Base-by-base conservation (phyloP, 2,797 vertebrate species). In the Ctenochaetus hawaiiensis region DNA sequence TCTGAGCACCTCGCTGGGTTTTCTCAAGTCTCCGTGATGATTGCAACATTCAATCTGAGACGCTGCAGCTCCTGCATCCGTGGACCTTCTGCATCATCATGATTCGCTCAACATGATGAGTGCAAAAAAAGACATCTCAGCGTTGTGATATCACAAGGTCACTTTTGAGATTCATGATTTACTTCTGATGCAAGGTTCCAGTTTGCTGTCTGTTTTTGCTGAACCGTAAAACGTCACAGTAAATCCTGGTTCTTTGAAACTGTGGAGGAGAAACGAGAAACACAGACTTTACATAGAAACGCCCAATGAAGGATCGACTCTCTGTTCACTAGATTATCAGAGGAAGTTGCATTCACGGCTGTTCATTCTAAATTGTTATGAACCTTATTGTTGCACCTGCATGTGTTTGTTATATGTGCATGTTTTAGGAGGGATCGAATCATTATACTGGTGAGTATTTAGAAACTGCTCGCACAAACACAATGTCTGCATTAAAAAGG, bases 1-100 rank as follows among this genome's bases (percentile, higher is more conserved):
- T 53, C 34, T 87, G 81, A 92, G 85, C 82, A 86, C 84, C 78
- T 89, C 53, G 5, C 77, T 86, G 88, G 80, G 81, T 82, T 81
- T 75, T 77, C 65, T 78, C 39, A 16, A 39, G 49, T 80, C 79
- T 80, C 83, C 60, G 66, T 65, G 76, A 81, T 75, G 70, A 68
- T 73, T 78, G 64, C 37, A 82, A 67, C 64, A 39, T 57, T 58
- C 10, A 77, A 77, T 59, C 47, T 14, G 18, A 54, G 67, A 66
- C 44, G 4, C 20, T 34, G 49, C 13, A 18, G 34, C 41, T 66
- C 18, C 10, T 59, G 34, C 54, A 67, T 62, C 48, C 34, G 77
- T 2, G 2, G 14, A 67, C 20, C 13, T 6, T 76, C 26, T 43
- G 30, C 48, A 67, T 56, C 23, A 37, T 53, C 22, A 1, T 67